Evolutionary conservation across 2,797 vertebrate genomes (phyloP).

Genomic region (Ispidina picta): DNA sequence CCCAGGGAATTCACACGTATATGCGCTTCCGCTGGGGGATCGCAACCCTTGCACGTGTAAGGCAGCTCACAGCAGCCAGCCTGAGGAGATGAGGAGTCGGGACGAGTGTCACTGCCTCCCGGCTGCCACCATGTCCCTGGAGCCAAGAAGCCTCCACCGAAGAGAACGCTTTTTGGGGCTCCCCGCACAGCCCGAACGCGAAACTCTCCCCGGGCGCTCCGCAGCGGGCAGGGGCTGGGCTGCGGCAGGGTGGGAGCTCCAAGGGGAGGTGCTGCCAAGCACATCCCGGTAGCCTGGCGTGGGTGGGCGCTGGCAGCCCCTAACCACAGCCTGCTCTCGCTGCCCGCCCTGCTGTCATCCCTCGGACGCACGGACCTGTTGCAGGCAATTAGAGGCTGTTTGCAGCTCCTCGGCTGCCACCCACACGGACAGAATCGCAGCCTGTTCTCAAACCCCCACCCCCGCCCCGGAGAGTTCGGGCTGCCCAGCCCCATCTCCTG

Average conservation of each 20-base stretch:
- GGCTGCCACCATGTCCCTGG: rapidly evolving
- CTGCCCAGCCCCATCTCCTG: background rate
- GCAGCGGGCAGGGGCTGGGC: background rate
- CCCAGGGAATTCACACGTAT: conserved; percentile 22
- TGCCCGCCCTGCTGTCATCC: background rate
- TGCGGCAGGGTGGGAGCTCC: background rate
- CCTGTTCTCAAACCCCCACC: background rate
- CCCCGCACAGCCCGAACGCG: rapidly evolving
- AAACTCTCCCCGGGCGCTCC: background rate
- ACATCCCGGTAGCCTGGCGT: rapidly evolving
- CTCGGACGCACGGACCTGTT: background rate
- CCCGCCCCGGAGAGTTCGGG: background rate
- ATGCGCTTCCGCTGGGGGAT: background rate
- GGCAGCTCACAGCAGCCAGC: background rate
- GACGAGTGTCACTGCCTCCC: background rate
- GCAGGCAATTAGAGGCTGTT: conserved; percentile 29
- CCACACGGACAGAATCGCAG: background rate
- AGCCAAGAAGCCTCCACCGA: background rate
- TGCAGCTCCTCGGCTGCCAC: background rate
- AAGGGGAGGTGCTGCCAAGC: background rate
- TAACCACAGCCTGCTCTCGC: background rate
- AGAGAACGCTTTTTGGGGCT: background rate
- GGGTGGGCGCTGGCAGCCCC: background rate
- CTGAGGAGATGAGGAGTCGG: background rate
- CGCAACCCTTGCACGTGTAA: background rate